phyloP scores from a whole-genome alignment of 2,113 vertebrate species.

The Phodopus roborovskii region DNA sequence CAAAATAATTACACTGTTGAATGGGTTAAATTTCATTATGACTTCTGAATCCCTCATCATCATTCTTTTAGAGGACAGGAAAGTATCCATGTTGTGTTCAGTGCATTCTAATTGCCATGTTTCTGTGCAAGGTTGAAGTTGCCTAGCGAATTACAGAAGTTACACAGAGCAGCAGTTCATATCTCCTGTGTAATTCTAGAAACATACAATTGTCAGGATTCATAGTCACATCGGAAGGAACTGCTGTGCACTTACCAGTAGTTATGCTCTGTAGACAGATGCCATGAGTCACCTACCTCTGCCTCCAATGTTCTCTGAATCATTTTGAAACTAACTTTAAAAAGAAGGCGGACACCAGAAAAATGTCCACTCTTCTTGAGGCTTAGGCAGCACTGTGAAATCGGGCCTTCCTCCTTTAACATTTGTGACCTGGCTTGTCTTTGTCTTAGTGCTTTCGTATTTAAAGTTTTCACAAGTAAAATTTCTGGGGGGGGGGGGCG shows the following conservation, averaged over 20 bases:
- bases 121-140: neutral
- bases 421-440: neutral
- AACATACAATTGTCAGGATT: slow-evolving; percentile 12
- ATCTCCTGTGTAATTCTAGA: neutral
- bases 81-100: neutral
- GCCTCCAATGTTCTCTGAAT: slow-evolving; percentile 22
- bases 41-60: slow-evolving; percentile 38
- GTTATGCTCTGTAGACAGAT: neutral
- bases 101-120: neutral
- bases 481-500: neutral
- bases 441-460: neutral
- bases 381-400: neutral
- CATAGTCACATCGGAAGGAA: neutral
- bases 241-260: neutral
- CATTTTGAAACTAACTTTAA: neutral
- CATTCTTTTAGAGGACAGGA: slow-evolving; percentile 22
- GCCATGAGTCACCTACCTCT: neutral
- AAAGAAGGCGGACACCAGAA: neutral
- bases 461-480: slow-evolving; percentile 34
- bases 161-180: neutral
- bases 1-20: neutral
- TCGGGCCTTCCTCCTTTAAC: neutral
- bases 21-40: neutral
- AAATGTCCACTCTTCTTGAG: slow-evolving; percentile 1
- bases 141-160: slow-evolving; percentile 51